Base-by-base conservation (phyloP, 2,888 invertebrate species). In the Helicoverpa assulta region DNA sequence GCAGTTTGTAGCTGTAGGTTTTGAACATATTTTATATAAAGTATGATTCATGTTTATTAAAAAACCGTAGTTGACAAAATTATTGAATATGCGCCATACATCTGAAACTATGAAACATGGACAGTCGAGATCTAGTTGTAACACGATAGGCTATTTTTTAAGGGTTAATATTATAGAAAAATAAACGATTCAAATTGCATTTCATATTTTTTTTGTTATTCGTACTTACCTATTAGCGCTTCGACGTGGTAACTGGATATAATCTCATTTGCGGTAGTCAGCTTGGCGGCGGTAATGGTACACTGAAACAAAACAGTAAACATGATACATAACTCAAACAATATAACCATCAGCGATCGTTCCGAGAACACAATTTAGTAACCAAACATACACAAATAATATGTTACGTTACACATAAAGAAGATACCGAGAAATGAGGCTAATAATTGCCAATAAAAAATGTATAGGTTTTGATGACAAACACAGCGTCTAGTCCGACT, bases 201-300 rank as follows among this genome's bases (percentile, higher is more conserved):
- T 33, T 33, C 40, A 40, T 40, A 26, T 16, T 4, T 43, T 43
- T 4, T 16, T 37, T 2, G 10, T 37, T 8, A 58, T n/a, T 50
- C 33, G 10, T 18, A 86, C 94, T 91, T 89, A 95, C 95, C 95
- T 95, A 95, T 95, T 93, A 95, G 93, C 95, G 95, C 94, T 93
- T 94, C 90, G 92, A 95, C 90, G 94, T 95, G 94, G 91, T 92
- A 93, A 87, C 91, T 92, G 86, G 87, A 89, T 89, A 93, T 90
- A 91, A 95, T 92, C 90, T 95, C 95, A 95, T 95, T 95, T 91
- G 95, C 94, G 95, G 95, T 95, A 94, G 95, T 93, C 95, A 95
- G 95, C 91, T 95, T 95, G 95, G 93, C 95, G 95, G 94, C 92
- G 93, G 90, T 89, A 87, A 86, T 86, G 73, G 80, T 87, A 93